Percentiles rank a stretch among this genome's conserved stretches.
phyloP scores from a whole-genome alignment of 2,797 vertebrate species.

The Amblyraja radiata region DNA sequence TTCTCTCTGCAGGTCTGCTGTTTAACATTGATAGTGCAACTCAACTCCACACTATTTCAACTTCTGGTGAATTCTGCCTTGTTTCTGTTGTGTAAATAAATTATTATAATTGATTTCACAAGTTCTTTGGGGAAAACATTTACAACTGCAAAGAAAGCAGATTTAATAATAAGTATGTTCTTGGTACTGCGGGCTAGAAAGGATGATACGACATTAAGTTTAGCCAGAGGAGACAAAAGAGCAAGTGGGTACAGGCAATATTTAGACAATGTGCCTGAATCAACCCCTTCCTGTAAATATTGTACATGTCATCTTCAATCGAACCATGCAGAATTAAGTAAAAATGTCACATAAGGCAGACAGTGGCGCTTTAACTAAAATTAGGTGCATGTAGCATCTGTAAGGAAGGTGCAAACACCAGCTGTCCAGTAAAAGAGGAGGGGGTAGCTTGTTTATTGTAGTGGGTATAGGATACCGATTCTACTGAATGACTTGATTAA shows the following conservation, averaged over 20 bases:
- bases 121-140: neutral
- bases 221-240: neutral
- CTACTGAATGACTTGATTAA: constrained; percentile 40
- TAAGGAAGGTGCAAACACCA: constrained; percentile 34
- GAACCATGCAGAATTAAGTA: constrained; percentile 25
- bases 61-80: neutral
- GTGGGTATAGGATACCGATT: constrained; percentile 39
- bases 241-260: neutral
- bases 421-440: constrained; percentile 35
- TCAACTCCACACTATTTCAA: neutral
- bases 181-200: neutral
- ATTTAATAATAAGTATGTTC: neutral
- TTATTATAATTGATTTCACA: neutral
- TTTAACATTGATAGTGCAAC: constrained; percentile 20
- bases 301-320: constrained; percentile 32
- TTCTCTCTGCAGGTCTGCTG: neutral
- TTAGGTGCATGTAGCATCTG: constrained; percentile 23
- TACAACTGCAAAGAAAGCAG: neutral
- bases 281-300: neutral
- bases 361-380: constrained; percentile 2
- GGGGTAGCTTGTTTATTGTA: constrained; percentile 32
- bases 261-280: neutral
- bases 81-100: neutral
- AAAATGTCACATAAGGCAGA: constrained; percentile 33
- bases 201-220: neutral